Evolutionary conservation across 2,888 invertebrate species (phyloP), one percentile per base, ranked within the genome.

Genomic region (Pomacea canaliculata): DNA sequence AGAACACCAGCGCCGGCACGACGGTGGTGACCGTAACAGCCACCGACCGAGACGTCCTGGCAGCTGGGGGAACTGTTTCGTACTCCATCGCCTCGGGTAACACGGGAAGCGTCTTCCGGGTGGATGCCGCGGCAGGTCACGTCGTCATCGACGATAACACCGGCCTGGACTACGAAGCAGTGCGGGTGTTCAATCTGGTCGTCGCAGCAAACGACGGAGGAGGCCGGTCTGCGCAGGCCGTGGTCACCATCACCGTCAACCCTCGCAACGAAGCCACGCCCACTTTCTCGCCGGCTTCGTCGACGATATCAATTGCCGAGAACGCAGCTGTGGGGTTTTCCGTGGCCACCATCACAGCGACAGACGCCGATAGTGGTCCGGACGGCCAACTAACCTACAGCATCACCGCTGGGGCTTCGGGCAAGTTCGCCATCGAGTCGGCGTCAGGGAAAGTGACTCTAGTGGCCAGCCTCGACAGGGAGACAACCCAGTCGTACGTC

Each of bases 51-150:
- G 88, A 88, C 76, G 70, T 76, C 7, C 60, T 78, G 49, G 80
- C 81, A 0, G 71, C 78, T 7, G 84, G 85, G 75, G 83, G 82
- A 13, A 78, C 73, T 3, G 65, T 88, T 19, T 80, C 80, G 0
- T 89, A 85, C 75, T 75, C 80, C 7, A 82, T 87, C 8, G 71
- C 73, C 8, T 74, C 80, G 19, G 86, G 87, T 12, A 83, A 85
- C 71, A 81, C 82, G 3, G 78, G 71, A n/a, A 71, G 75, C 19
- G 70, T 73, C 18, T 76, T 78, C 37, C 66, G 75, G 8, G 70
- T 79, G 56, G 71, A 76, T 56, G 27, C 76, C 59, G 63, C 66
- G 4, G 51, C 70, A 18, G 80, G 79, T 13, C 72, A 63, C 12
- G 71, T 80, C 10, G 71, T 71, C 65, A 68, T 80, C 5, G 70